Base-by-base conservation (phyloP, 2,113 vertebrate genomes). In the Nannobrachium achirus region DNA sequence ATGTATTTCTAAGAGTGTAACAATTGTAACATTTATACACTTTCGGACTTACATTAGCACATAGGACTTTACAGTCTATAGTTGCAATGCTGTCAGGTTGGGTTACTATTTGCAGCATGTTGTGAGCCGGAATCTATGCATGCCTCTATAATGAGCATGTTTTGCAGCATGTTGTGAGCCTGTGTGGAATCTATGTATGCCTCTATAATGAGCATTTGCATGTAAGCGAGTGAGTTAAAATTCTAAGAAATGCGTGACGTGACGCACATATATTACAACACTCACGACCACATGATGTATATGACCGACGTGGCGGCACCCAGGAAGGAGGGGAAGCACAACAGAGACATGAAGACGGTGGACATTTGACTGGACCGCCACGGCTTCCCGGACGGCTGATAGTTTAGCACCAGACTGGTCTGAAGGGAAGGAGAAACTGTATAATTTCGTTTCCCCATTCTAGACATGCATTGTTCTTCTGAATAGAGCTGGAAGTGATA, bases 291-390 rank as follows among this genome's bases (percentile, higher is more conserved):
- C 38, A 96, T 56, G 6, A 86, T 91, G 18, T 94, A 96, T 56
- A 71, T 82, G 59, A 95, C 73, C 80, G 92, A 92, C 46, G 92
- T 0, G 0, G 90, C 89, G 0, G 94, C 89, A 0, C 95, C 93
- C 64, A 95, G 76, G 89, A 96, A 97, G 5, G 90, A 94, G 0
- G 96, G 96, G 79, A 95, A 94, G 63, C 89, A 96, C n/a, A 97
- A 86, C 39, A 98, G 88, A 0, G 83, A 86, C 76, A 93, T 80
- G 88, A 98, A 96, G 3, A 94, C 0, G 0, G 93, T 93, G 68
- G 71, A 92, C 95, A 97, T 98, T 44, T 78, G 93, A 0, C 88
- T 94, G 0, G 94, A 93, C 44, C 91, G 92, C 95, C 95, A 97
- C 15, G 91, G 93, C 70, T 93, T 92, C 66, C 88, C 90, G 2